Conservation (phyloP, 2,797 vertebrate genomes). For the Sylvia borin region DNA sequence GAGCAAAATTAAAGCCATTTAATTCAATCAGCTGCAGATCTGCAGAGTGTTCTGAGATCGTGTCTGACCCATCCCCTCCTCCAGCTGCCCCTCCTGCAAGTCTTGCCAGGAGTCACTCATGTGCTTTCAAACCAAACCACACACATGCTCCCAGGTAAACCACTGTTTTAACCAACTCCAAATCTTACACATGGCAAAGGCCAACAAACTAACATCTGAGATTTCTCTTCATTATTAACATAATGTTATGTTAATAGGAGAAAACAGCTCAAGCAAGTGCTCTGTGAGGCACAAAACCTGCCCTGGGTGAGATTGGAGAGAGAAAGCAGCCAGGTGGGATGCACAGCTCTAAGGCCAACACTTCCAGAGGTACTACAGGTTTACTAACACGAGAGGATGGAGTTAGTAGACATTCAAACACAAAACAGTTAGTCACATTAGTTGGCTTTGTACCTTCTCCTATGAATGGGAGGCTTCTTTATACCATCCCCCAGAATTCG, state of each 20-base stretch:
- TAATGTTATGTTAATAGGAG: fast-evolving
- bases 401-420: slow-evolving; percentile 74
- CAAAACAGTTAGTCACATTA: slow-evolving; percentile 68
- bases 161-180: background rate
- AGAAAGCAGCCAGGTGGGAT: background rate
- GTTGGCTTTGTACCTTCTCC: slow-evolving; percentile 89
- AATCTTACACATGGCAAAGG: background rate
- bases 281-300: background rate
- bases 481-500: slow-evolving; percentile 83
- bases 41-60: background rate
- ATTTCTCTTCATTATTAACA: background rate
- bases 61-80: background rate
- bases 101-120: background rate
- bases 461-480: slow-evolving; percentile 90
- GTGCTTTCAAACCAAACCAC: background rate
- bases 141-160: background rate
- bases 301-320: background rate
- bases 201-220: background rate
- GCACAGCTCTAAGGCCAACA: background rate
- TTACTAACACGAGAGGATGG: slow-evolving; percentile 6
- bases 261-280: background rate
- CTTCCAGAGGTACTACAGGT: background rate
- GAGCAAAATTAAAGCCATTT: background rate
- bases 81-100: background rate
- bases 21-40: background rate